phyloP scores from a whole-genome alignment of 2,113 vertebrate species.

The Camelus dromedarius region DNA sequence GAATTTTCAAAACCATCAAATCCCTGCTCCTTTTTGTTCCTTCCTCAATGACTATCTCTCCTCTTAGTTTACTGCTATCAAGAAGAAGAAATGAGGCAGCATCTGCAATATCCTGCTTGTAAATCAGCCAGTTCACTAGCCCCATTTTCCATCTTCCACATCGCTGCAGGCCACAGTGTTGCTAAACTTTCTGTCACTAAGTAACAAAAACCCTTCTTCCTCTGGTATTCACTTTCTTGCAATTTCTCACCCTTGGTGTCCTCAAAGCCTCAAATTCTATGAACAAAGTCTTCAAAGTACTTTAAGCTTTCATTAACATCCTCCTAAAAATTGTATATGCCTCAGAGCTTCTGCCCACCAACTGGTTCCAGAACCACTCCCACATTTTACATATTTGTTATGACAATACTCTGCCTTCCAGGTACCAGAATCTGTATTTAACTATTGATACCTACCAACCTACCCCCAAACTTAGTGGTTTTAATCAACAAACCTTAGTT shows the following conservation, averaged over 20 bases:
- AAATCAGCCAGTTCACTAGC: not conserved
- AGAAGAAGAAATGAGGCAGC: not conserved
- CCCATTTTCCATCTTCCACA: not conserved
- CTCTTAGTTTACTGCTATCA: slow-evolving; percentile 31
- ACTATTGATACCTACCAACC: not conserved
- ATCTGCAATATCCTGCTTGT: not conserved
- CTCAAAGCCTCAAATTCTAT: not conserved
- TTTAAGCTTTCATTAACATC: not conserved
- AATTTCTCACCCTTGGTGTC: not conserved
- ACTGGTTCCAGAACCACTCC: not conserved
- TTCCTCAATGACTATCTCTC: not conserved
- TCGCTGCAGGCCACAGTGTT: not conserved
- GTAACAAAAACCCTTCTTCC: not conserved
- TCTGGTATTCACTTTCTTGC: not conserved
- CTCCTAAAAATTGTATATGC: not conserved
- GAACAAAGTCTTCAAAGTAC: not conserved
- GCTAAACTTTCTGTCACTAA: not conserved
- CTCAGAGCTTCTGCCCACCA: not conserved
- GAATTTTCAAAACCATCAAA: not conserved
- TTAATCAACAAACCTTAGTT: not conserved
- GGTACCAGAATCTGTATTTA: not conserved
- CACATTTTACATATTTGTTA: not conserved
- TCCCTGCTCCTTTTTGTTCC: not conserved
- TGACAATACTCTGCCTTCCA: not conserved
- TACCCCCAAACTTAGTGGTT: not conserved